Percentiles rank a stretch among this genome's conserved stretches.
Conservation (phyloP, 2,113 vertebrate species). For the Gavia stellata region DNA sequence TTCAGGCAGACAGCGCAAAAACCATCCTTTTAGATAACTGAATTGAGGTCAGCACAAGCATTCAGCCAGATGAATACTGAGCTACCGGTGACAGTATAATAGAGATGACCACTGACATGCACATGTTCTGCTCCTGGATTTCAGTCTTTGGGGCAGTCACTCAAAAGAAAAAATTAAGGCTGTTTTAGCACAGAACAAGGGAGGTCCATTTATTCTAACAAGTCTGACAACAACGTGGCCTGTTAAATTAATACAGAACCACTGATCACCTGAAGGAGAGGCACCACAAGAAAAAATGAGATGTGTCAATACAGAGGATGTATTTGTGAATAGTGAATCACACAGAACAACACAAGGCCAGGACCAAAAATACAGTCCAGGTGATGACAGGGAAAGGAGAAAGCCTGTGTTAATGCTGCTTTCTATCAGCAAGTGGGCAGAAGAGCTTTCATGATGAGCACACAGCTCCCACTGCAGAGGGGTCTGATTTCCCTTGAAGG, state of each 20-base stretch:
- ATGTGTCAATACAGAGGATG: not conserved
- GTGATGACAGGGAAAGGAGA: not conserved
- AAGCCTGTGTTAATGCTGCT: not conserved
- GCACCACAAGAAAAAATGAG: not conserved
- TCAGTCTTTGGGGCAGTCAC: not conserved
- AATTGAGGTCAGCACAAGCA: constrained; percentile 48
- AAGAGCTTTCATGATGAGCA: not conserved
- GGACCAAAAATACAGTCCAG: not conserved
- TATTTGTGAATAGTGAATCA: not conserved
- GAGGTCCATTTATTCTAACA: not conserved
- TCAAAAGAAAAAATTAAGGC: not conserved
- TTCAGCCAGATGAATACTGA: not conserved
- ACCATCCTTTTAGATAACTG: constrained; percentile 48
- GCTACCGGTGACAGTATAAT: not conserved
- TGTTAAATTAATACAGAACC: not conserved
- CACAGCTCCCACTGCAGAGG: not conserved
- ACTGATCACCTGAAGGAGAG: not conserved
- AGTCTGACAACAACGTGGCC: not conserved
- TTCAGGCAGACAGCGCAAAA: constrained; percentile 26
- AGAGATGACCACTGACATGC: not conserved
- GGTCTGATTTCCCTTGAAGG: not conserved
- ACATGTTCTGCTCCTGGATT: not conserved
- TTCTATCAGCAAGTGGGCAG: not conserved
- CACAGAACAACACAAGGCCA: not conserved
- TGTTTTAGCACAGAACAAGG: not conserved